Percentiles rank a stretch among this genome's conserved stretches.
These are phyloP conservation scores for Ophonus ardosiacus DNA, from an alignment of 2,888 invertebrate species.

Conservation along the genomic window DNA sequence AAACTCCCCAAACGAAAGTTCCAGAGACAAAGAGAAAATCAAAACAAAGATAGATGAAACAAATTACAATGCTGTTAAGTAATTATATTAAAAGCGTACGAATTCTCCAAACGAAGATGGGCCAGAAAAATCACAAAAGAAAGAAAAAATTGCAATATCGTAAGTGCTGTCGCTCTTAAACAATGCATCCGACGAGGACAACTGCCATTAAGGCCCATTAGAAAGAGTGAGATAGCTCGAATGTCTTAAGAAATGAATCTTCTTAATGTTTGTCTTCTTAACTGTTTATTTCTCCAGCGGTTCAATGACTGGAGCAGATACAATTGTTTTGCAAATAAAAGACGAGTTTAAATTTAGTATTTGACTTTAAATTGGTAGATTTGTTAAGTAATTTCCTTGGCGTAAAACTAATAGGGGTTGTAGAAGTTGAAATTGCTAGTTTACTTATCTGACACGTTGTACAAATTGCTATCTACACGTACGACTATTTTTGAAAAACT, in stretches of 20 bases:
- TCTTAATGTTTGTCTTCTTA: constrained; percentile 44
- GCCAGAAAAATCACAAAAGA: constrained; percentile 50
- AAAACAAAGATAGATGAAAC: constrained; percentile 36
- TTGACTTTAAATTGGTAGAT: not conserved
- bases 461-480: not conserved
- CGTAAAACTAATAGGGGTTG: not conserved
- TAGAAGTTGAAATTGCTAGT: not conserved
- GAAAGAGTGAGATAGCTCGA: not conserved
- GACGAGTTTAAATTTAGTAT: constrained; percentile 13
- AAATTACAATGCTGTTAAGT: constrained; percentile 61
- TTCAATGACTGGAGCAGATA: constrained; percentile 34
- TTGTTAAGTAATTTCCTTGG: not conserved
- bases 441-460: not conserved
- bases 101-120: constrained; percentile 24
- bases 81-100: constrained; percentile 60
- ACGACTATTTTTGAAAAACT: too few species aligned
- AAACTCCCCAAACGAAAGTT: not conserved
- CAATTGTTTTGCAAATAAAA: constrained; percentile 28
- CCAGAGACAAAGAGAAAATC: not conserved
- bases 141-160: constrained; percentile 58
- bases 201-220: not conserved
- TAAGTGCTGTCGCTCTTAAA: constrained; percentile 51
- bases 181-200: constrained; percentile 27
- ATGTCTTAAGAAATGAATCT: constrained; percentile 35
- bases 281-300: constrained; percentile 22